Conservation (phyloP, 2,797 vertebrate genomes). For the Thaleichthys pacificus region DNA sequence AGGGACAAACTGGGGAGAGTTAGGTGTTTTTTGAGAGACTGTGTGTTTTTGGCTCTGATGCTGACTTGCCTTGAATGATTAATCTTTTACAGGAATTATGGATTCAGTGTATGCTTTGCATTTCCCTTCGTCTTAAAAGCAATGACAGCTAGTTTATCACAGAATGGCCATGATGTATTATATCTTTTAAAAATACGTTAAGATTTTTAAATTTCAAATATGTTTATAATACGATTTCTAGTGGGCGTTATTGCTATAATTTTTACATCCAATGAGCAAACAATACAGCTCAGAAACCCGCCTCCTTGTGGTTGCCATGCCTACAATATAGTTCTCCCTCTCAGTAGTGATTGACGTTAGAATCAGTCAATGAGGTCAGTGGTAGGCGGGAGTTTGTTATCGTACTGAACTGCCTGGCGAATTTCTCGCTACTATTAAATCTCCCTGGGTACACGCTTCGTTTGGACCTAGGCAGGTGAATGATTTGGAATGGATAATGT, state of each 20-base stretch:
- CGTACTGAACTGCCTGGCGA: constrained; percentile 52
- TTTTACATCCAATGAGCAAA: constrained; percentile 46
- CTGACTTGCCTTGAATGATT: too few species aligned
- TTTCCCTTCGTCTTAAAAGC: neutral
- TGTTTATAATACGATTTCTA: neutral
- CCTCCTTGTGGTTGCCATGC: constrained; percentile 74
- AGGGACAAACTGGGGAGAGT: too few species aligned
- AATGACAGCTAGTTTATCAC: neutral
- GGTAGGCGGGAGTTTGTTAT: constrained; percentile 50
- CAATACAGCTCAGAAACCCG: constrained; percentile 27
- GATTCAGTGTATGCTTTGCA: neutral
- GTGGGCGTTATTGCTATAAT: constrained; percentile 30
- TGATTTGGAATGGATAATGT: constrained; percentile 55
- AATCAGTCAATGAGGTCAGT: constrained; percentile 55
- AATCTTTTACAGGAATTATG: too few species aligned
- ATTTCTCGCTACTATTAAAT: constrained; percentile 58
- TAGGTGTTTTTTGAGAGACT: too few species aligned
- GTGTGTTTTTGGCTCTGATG: too few species aligned
- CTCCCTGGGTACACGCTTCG: constrained; percentile 39
- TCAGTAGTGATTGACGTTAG: constrained; percentile 34
- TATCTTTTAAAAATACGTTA: neutral
- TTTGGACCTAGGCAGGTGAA: constrained; percentile 15
- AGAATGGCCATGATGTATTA: neutral
- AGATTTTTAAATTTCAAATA: constrained; percentile 21
- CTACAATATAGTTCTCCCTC: constrained; percentile 53